Evolutionary conservation across 1,140 invertebrate genomes (phyloP).

Genomic region (Zaprionus taronus): DNA sequence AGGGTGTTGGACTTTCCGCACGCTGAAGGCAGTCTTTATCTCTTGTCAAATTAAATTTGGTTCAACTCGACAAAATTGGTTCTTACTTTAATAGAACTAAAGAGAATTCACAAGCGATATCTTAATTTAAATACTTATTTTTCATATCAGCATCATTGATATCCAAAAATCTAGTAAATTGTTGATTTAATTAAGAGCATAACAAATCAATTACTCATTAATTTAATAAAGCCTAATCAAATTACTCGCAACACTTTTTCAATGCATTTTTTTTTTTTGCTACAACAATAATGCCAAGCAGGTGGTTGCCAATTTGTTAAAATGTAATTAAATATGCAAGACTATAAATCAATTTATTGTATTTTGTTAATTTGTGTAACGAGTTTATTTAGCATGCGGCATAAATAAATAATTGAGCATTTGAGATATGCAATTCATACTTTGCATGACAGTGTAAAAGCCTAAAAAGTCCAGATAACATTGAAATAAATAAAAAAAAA

Average conservation of each 20-base stretch:
- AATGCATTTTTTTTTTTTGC: background rate
- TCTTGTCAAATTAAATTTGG: no score
- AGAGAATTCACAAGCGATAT: no score
- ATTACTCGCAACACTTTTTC: background rate
- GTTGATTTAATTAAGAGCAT: background rate
- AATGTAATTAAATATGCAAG: background rate
- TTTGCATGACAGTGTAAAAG: no score
- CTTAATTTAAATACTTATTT: background rate
- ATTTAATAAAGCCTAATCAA: background rate
- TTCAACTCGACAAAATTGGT: no score
- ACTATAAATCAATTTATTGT: background rate
- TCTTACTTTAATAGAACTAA: no score
- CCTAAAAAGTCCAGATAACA: no score
- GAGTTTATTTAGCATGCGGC: slow-evolving; percentile 1
- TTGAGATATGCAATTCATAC: background rate
- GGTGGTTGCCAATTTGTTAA: background rate
- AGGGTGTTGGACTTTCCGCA: no score
- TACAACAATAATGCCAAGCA: background rate
- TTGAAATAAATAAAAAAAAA: no score
- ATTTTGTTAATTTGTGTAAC: slow-evolving; percentile 3
- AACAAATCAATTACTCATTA: slow-evolving; percentile 1
- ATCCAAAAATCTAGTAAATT: background rate
- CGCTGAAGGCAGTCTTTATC: no score
- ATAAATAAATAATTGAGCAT: background rate
- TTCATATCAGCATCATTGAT: background rate